A percentile compares a stretch with the other conserved stretches of the same genome.
phyloP scores from a whole-genome alignment of 1,140 invertebrate genomes.

The Anastrepha ludens region DNA sequence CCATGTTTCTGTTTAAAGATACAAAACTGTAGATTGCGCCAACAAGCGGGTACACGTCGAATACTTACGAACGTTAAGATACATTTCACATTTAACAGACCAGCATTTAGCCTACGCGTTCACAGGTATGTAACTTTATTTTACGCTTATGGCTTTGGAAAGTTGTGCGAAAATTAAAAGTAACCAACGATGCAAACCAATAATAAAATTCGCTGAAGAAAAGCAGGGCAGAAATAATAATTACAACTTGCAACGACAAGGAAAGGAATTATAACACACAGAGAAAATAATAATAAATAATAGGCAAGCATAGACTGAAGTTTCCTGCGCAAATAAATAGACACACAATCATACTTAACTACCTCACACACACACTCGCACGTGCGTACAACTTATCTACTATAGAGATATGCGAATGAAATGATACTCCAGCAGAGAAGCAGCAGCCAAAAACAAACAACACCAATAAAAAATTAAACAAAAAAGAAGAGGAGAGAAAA shows the following conservation, averaged over 20 bases:
- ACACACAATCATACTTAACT: background rate
- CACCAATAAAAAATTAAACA: background rate
- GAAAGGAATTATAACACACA: background rate
- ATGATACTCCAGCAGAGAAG: background rate
- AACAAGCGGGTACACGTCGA: constrained; percentile 35
- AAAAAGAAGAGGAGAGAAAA: background rate
- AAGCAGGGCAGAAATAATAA: constrained; percentile 26
- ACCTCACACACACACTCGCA: background rate
- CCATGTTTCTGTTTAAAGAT: constrained; percentile 7
- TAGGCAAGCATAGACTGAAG: background rate
- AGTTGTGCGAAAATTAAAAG: constrained; percentile 52
- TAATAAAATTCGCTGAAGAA: background rate
- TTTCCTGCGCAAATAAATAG: background rate
- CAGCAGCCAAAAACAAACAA: constrained; percentile 37
- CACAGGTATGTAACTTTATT: constrained; percentile 2
- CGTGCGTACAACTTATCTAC: background rate
- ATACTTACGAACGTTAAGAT: background rate
- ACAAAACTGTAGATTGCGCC: constrained; percentile 35
- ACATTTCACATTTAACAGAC: constrained; percentile 21
- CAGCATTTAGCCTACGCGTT: background rate
- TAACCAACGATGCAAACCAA: constrained; percentile 10
- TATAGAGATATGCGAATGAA: background rate
- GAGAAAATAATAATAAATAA: background rate
- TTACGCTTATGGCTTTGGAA: constrained; percentile 29
- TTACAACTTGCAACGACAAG: constrained; percentile 43